Percentiles rank a stretch among this genome's conserved stretches.
phyloP scores from a whole-genome alignment of 1,140 invertebrate species.

The Zaprionus tsacasi region DNA sequence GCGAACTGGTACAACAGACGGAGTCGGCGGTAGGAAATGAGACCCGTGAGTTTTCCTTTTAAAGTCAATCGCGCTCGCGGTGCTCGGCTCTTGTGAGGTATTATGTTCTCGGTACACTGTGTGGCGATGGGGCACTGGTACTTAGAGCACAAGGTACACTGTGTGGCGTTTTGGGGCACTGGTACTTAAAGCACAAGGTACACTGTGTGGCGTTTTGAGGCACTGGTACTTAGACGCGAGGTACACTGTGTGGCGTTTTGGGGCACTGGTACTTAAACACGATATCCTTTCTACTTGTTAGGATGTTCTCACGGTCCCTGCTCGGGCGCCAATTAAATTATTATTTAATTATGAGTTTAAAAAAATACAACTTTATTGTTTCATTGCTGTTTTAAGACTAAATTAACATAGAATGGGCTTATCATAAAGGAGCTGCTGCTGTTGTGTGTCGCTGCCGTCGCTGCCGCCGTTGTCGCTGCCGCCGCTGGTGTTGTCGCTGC shows the following conservation, averaged over 20 bases:
- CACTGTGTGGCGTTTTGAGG: slow-evolving; percentile 2
- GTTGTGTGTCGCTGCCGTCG: too few relatives aligned
- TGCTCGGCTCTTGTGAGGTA: neutral
- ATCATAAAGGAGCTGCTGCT: too few relatives aligned
- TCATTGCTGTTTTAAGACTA: too few relatives aligned
- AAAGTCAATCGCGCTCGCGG: slow-evolving; percentile 1
- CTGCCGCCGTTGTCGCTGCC: too few relatives aligned
- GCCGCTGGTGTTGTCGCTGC: too few relatives aligned
- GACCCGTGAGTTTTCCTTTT: slow-evolving; percentile 5
- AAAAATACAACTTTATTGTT: neutral
- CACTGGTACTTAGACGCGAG: neutral
- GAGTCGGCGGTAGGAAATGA: neutral
- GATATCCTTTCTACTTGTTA: slow-evolving; percentile 1
- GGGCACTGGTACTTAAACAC: too few relatives aligned
- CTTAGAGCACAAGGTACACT: too few relatives aligned
- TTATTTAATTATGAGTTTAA: slow-evolving; percentile 3
- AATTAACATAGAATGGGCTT: too few relatives aligned
- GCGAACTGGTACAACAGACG: neutral
- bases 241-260: too few relatives aligned
- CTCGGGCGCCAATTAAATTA: slow-evolving; percentile 7
- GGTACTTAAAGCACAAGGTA: neutral
- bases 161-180: too few relatives aligned
- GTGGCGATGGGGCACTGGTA: too few relatives aligned
- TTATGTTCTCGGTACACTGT: too few relatives aligned
- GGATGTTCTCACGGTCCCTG: slow-evolving; percentile 5